Conservation (phyloP, 1,140 invertebrate genomes). For the Paramacrobiotus metropolitanus region DNA sequence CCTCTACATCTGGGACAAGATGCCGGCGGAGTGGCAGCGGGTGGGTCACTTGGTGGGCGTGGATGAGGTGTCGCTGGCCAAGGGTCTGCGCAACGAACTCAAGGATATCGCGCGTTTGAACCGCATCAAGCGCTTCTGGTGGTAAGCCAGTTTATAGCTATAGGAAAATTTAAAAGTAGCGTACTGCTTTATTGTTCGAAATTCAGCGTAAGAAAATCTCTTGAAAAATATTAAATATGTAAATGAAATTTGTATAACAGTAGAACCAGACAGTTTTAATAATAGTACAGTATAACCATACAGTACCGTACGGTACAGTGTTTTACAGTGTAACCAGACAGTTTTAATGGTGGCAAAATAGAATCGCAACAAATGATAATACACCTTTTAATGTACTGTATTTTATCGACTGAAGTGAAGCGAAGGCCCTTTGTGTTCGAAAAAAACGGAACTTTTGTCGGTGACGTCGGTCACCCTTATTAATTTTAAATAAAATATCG, state of each 20-base stretch:
- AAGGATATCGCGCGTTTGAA: constrained; percentile 11
- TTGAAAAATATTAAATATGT: background rate
- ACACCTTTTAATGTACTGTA: too few species aligned
- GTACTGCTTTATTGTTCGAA: constrained; percentile 8
- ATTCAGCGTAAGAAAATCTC: constrained; percentile 2
- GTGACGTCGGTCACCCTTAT: too few species aligned
- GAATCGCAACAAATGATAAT: too few species aligned
- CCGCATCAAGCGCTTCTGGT: constrained; percentile 11
- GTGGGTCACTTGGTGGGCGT: constrained; percentile 78
- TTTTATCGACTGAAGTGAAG: too few species aligned
- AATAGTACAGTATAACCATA: too few species aligned
- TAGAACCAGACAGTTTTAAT: too few species aligned
- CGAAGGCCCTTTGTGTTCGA: too few species aligned
- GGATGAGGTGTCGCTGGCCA: constrained; percentile 59
- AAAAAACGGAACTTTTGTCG: too few species aligned
- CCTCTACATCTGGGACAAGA: constrained; percentile 53
- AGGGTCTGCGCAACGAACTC: constrained; percentile 34
- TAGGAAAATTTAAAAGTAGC: background rate
- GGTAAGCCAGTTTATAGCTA: constrained; percentile 19
- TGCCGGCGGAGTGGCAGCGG: constrained; percentile 48
- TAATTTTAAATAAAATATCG: too few species aligned
- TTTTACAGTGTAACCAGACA: too few species aligned
- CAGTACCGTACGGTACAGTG: too few species aligned
- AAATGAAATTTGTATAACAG: background rate
- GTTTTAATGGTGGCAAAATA: too few species aligned